These are phyloP conservation scores for Dinocampus coccinellae DNA, from an alignment of 2,888 invertebrate genomes.

Conservation along the genomic window DNA sequence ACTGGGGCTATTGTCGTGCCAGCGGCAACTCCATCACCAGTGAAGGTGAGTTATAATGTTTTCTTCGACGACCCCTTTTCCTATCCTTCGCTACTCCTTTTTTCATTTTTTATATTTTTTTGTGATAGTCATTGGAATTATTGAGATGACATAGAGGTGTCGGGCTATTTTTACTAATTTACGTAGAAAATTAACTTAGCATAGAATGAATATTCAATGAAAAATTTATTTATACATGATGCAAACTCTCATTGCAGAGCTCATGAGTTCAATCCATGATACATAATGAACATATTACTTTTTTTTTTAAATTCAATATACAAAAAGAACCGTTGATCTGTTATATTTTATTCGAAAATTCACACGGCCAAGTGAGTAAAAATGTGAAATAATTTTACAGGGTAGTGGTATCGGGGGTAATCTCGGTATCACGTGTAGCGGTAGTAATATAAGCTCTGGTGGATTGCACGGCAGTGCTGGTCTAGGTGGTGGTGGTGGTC, in stretches of 20 bases:
- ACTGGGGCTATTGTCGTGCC: constrained; percentile 67
- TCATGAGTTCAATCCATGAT: constrained; percentile 17
- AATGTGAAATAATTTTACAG: constrained; percentile 43
- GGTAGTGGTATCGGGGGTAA: constrained; percentile 52
- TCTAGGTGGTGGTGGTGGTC: constrained; percentile 58
- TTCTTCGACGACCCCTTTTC: too few species aligned
- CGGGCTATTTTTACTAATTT: neutral
- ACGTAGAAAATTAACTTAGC: neutral
- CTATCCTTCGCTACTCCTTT: neutral
- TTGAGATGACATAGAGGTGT: neutral
- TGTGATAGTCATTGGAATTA: neutral
- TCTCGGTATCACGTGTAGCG: constrained; percentile 60
- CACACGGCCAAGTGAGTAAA: neutral
- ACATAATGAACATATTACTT: neutral
- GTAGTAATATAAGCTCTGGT: constrained; percentile 58
- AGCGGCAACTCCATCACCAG: constrained; percentile 64
- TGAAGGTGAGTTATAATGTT: constrained; percentile 61
- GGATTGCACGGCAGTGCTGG: constrained; percentile 53
- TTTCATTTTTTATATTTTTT: neutral
- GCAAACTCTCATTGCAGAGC: constrained; percentile 6
- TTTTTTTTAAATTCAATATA: too few species aligned
- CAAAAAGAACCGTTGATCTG: neutral
- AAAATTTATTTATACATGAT: neutral
- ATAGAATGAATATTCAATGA: neutral
- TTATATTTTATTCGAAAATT: neutral